Evolutionary conservation across 2,888 invertebrate genomes (phyloP), one percentile per base, ranked within the genome.

Genomic region (Luffia ferchaultella): DNA sequence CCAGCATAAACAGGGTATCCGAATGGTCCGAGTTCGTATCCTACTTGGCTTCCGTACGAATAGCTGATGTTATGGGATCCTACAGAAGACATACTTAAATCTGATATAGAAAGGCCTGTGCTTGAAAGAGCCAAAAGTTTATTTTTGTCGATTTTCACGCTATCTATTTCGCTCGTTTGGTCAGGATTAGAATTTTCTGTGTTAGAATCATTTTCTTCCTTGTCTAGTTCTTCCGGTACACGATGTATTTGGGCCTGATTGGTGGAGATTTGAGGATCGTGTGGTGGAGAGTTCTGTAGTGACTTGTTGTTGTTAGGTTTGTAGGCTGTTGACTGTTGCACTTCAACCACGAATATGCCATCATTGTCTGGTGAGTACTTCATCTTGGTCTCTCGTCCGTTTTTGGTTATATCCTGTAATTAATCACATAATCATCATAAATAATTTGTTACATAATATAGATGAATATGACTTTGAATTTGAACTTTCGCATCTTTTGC

Each of bases 81-180:
- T 46, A 86, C 85, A 20, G 92, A 92, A 16, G 90, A 89, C 63
- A 92, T 86, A 63, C 92, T 92, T 0, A 92, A 82, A 64, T 93
- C 92, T 2, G 94, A 94, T 63, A 93, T 93, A 2, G 93, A 92
- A 1, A 95, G 84, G 0, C 95, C 95, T 0, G 93, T 93, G 62
- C 89, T 89, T 18, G 88, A 86, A 49, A 87, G 72, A 0, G 87
- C 86, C 49, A 87, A 65, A 2, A 84, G 75, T 69, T 76, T 85
- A n/a, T 67, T 67, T 52, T 64, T 70, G 7, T 73, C 71, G 20
- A 40, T 51, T 55, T 70, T 73, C 0, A 57, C 66, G 46, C 65
- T 73, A 50, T 65, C 68, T 55, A 57, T 65, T 52, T 78, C 75
- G 50, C 72, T 73, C 30, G 30, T 12, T 30, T 30, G 5, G 3